phyloP scores from a whole-genome alignment of 2,797 vertebrate genomes.

The Rousettus madagascariensis region DNA sequence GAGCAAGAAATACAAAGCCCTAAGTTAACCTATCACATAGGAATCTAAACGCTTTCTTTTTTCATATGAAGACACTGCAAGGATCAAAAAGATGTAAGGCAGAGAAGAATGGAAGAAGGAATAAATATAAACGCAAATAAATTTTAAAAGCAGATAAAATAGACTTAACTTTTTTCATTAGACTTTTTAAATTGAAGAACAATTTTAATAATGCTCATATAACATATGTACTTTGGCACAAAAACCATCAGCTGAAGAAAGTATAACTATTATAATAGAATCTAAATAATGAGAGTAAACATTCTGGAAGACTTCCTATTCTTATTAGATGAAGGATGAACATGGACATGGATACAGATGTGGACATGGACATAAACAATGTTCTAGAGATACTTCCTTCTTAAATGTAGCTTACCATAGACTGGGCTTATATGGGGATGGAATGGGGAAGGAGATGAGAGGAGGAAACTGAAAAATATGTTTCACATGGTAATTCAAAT shows the following conservation, averaged over 20 bases:
- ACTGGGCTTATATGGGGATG: not conserved
- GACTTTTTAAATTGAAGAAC: not conserved
- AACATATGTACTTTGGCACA: conserved; percentile 8
- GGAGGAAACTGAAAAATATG: not conserved
- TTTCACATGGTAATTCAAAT: conserved; percentile 23
- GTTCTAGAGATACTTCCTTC: not conserved
- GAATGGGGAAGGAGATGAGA: not conserved
- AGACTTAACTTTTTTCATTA: not conserved
- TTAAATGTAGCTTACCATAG: not conserved
- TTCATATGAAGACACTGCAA: not conserved
- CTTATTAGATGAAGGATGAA: not conserved
- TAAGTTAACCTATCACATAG: not conserved
- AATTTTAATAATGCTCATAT: not conserved
- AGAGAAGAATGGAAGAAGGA: not conserved
- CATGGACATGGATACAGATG: not conserved
- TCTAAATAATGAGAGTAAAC: not conserved
- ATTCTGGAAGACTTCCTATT: not conserved
- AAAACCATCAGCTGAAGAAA: not conserved
- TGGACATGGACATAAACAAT: not conserved
- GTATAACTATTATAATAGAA: not conserved
- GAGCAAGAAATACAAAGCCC: not conserved
- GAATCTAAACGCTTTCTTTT: not conserved
- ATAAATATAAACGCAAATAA: not conserved
- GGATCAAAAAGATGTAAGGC: not conserved
- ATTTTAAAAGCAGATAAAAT: not conserved